Evolutionary conservation across 2,113 vertebrate species (phyloP), one percentile per base, ranked within the genome.

Genomic region (Melanerpes formicivorus): DNA sequence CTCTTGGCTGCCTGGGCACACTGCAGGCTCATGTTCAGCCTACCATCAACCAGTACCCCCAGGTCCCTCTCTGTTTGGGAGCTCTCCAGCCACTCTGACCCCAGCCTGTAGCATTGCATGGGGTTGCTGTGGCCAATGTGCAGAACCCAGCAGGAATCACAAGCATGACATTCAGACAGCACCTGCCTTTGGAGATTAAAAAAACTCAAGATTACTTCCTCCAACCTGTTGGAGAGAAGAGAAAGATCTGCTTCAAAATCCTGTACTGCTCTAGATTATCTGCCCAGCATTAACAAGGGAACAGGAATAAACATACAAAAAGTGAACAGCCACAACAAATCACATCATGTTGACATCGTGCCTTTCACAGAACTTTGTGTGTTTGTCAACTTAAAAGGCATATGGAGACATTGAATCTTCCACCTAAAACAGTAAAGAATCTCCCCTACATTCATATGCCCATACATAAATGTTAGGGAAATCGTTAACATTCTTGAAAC

Each of bases 121-220:
- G 40, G 40, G 40, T 11, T 11, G 40, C 40, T 40, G 40, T 40
- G 40, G 40, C 40, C 40, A 40, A 40, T 40, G 40, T 40, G 40
- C 40, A 40, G 40, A 40, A 40, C 40, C 40, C 10, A 10, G 40
- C 40, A 40, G 55, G 84, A 90, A 69, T 9, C 25, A 1, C 7
- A 65, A 5, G 3, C 3, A 60, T 0, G 1, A 34, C 25, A 48
- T 29, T 64, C 62, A 69, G 27, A 21, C 0, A 64, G 21, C 30
- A 58, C 52, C 59, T 87, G 58, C 54, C 67, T 80, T n/a, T 18
- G 11, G 54, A 18, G 32, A 44, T 52, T 30, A 85, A 77, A 32
- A 42, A 62, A 80, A 80, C 46, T 6, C 27, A 44, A 44, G 13
- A 69, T 80, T 71, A 67, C 14, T 84, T 84, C 54, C 19, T 71